A percentile compares a stretch with the other conserved stretches of the same genome.
Evolutionary conservation across 2,113 vertebrate genomes (phyloP).

Genomic region (Tachysurus fulvidraco): DNA sequence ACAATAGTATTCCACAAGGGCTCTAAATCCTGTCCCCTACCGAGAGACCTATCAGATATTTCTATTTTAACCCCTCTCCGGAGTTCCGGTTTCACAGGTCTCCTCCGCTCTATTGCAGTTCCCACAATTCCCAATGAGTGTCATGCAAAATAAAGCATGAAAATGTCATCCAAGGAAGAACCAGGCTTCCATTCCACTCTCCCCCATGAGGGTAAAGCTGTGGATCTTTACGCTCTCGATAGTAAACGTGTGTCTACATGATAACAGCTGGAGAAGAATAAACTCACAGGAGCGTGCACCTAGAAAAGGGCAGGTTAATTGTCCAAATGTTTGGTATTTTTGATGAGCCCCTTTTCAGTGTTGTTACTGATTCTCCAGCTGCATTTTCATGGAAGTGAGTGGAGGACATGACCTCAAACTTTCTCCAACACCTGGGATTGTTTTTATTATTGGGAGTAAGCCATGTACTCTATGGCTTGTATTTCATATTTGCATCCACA

Average conservation of each 20-base stretch:
- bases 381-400: conserved; percentile 54
- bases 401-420: conserved; percentile 32
- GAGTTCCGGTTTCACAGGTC: background rate
- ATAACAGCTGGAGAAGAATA: conserved; percentile 58
- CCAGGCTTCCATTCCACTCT: conserved; percentile 6
- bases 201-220: conserved; percentile 18
- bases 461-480: background rate
- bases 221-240: background rate
- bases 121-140: conserved; percentile 14
- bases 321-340: conserved; percentile 65
- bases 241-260: conserved; percentile 36
- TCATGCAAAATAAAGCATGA: conserved; percentile 21
- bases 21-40: conserved; percentile 13
- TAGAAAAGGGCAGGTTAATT: conserved; percentile 62
- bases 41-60: conserved; percentile 21
- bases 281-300: conserved; percentile 48
- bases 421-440: background rate
- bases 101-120: background rate
- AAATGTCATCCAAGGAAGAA: conserved; percentile 34
- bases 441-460: background rate
- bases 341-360: conserved; percentile 55
- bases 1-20: background rate
- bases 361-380: conserved; percentile 52
- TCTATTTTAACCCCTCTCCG: conserved; percentile 4
- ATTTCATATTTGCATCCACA: background rate